A percentile compares a stretch with the other conserved stretches of the same genome.
Evolutionary conservation across 2,888 invertebrate species (phyloP).

Genomic region (Clanis bilineata): DNA sequence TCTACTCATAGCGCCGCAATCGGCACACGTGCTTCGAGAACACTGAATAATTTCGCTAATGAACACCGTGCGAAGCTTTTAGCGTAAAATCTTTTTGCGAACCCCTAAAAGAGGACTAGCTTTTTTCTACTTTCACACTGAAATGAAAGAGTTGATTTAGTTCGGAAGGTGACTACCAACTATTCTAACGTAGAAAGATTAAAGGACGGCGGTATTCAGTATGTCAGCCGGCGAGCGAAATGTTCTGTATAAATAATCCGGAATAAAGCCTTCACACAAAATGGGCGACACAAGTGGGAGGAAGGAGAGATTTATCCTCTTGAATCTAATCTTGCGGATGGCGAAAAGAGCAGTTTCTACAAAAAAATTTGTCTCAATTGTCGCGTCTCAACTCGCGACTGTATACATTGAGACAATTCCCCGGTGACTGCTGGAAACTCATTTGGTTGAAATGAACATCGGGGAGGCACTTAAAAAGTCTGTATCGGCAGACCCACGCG

Average conservation of each 20-base stretch:
- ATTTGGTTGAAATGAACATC: slow-evolving; percentile 52
- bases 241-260: slow-evolving; percentile 74
- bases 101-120: slow-evolving; percentile 29
- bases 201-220: slow-evolving; percentile 62
- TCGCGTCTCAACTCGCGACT: slow-evolving; percentile 46
- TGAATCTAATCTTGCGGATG: slow-evolving; percentile 78
- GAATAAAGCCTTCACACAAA: slow-evolving; percentile 74
- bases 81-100: slow-evolving; percentile 35
- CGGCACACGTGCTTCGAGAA: slow-evolving; percentile 8
- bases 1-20: slow-evolving; percentile 25
- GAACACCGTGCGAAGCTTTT: slow-evolving; percentile 34
- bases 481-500: neutral
- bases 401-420: slow-evolving; percentile 55
- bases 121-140: slow-evolving; percentile 28
- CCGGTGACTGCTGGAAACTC: slow-evolving; percentile 54
- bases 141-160: slow-evolving; percentile 29
- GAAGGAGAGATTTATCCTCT: slow-evolving; percentile 74
- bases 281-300: slow-evolving; percentile 65
- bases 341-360: slow-evolving; percentile 72
- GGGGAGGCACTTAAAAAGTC: slow-evolving; percentile 36
- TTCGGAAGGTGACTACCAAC: slow-evolving; percentile 42
- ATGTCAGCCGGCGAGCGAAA: slow-evolving; percentile 58
- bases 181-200: slow-evolving; percentile 49
- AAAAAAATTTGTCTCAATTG: slow-evolving; percentile 63
- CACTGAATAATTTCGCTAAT: slow-evolving; percentile 34